These are phyloP conservation scores for Zoanthus solanderi DNA, from an alignment of 92 coral and sea anemone species.

Conservation along the genomic window DNA sequence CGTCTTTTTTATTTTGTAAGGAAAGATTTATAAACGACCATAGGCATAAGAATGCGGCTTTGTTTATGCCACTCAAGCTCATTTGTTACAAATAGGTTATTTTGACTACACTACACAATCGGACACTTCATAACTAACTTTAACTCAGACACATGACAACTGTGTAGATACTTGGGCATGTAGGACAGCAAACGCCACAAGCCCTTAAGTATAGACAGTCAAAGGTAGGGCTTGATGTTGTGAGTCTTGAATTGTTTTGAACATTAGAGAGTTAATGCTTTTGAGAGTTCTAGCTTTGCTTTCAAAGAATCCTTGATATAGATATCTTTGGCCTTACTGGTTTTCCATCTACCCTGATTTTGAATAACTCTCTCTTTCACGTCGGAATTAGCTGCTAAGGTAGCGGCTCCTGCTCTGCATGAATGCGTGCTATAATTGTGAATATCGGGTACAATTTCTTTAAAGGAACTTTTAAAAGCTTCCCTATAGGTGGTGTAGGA, in stretches of 20 bases:
- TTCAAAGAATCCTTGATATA: constrained; percentile 60
- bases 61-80: too few relatives aligned
- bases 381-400: constrained; percentile 65
- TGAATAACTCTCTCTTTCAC: constrained; percentile 58
- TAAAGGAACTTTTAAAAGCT: constrained; percentile 24
- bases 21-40: too few relatives aligned
- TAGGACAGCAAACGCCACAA: constrained; percentile 16
- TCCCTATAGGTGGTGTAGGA: constrained; percentile 52
- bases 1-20: too few relatives aligned
- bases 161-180: too few relatives aligned
- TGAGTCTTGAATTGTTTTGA: neutral
- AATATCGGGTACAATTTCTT: constrained; percentile 34
- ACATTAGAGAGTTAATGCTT: neutral
- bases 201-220: constrained; percentile 12
- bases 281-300: constrained; percentile 50
- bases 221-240: constrained; percentile 55
- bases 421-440: constrained; percentile 55
- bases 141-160: neutral
- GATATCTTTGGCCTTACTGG: constrained; percentile 45
- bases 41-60: too few relatives aligned
- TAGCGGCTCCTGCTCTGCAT: constrained; percentile 48
- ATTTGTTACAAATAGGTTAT: neutral
- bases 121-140: neutral
- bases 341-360: constrained; percentile 57
- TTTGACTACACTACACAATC: constrained; percentile 23